Conservation (phyloP, 2,888 invertebrate species). For the Idaea aversata region DNA sequence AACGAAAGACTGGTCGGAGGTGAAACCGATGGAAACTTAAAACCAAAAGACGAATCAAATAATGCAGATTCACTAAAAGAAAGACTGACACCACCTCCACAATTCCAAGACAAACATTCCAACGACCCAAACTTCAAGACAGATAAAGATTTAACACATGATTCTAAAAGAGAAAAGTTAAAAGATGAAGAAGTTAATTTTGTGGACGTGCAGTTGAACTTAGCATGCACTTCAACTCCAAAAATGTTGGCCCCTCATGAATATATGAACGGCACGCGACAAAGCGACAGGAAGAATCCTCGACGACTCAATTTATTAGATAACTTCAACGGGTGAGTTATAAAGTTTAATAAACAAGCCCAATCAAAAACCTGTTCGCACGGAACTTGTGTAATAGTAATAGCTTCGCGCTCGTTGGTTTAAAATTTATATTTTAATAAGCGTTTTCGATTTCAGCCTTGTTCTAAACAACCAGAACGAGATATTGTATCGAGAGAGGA, state of each 20-base stretch:
- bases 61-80: conserved; percentile 50
- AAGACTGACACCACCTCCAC: conserved; percentile 67
- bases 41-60: conserved; percentile 43
- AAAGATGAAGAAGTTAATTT: conserved; percentile 66
- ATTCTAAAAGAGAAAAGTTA: conserved; percentile 73
- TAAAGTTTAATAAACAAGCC: conserved; percentile 3
- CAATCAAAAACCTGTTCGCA: not conserved
- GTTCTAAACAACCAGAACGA: conserved; percentile 68
- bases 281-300: conserved; percentile 51
- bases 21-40: conserved; percentile 48
- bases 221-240: conserved; percentile 74
- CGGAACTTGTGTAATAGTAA: conserved; percentile 5
- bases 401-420: not conserved
- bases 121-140: conserved; percentile 58
- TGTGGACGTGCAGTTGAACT: conserved; percentile 63
- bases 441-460: conserved; percentile 46
- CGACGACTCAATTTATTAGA: conserved; percentile 61
- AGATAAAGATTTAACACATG: conserved; percentile 61
- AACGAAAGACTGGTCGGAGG: conserved; percentile 64
- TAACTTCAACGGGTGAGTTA: conserved; percentile 71
- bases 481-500: conserved; percentile 68
- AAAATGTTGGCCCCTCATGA: conserved; percentile 73
- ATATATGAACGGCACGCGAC: conserved; percentile 50
- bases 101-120: conserved; percentile 70
- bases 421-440: conserved; percentile 1